Conservation (phyloP, 2,113 vertebrate genomes). For the Oncorhynchus masou region DNA sequence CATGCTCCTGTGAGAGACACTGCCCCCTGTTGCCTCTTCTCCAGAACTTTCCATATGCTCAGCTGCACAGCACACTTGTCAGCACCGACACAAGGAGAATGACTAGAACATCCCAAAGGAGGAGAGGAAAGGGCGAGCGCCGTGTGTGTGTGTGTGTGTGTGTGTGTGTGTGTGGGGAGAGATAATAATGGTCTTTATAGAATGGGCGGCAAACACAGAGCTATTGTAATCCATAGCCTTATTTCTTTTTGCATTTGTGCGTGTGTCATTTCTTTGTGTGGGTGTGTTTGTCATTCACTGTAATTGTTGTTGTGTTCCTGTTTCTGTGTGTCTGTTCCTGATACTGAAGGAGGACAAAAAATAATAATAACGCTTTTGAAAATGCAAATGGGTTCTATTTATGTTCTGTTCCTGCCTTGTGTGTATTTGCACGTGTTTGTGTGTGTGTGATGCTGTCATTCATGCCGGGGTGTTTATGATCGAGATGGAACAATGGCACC, state of each 20-base stretch:
- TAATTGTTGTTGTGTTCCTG: not conserved
- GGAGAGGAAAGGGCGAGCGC: not conserved
- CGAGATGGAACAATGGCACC: no score
- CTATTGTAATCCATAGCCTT: not conserved
- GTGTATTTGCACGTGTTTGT: conserved; percentile 2
- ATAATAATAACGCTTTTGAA: conserved; percentile 45
- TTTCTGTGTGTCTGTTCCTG: not conserved
- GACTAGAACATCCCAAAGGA: not conserved
- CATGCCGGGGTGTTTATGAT: no score
- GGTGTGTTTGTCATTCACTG: not conserved
- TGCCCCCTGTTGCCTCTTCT: not conserved
- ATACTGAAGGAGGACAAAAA: not conserved
- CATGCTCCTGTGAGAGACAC: no score
- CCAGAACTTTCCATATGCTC: not conserved
- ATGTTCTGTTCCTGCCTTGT: no score
- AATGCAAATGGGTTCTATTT: conserved; percentile 60
- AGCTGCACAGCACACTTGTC: not conserved
- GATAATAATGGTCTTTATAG: conserved; percentile 50
- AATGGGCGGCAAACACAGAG: conserved; percentile 4
- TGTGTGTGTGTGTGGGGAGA: not conserved
- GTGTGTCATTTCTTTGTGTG: not conserved
- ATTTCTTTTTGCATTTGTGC: not conserved
- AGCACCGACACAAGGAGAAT: not conserved
- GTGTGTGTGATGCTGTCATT: not conserved
- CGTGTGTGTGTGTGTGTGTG: no score